A percentile compares a stretch with the other conserved stretches of the same genome.
Conservation (phyloP, 2,797 vertebrate genomes). For the Falco rusticolus region DNA sequence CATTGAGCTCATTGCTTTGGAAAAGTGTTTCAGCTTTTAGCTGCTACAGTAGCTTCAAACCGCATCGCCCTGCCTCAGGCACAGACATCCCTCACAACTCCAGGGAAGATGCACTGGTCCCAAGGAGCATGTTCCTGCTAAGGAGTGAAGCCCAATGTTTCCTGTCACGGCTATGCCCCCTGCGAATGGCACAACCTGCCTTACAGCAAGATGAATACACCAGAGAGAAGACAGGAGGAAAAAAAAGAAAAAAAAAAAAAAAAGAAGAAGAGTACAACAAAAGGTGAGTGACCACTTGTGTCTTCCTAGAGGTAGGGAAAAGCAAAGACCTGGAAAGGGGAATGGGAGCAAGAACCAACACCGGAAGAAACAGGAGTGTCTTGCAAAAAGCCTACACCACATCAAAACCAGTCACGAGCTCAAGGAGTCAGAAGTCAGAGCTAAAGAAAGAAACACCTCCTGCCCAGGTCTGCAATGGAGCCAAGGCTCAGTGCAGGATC, state of each 20-base stretch:
- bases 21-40: not conserved
- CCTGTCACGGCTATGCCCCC: rapidly evolving
- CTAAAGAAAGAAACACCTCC: not conserved
- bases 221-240: not conserved
- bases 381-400: rapidly evolving
- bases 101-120: not conserved
- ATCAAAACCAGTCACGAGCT: rapidly evolving
- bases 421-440: not conserved
- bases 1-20: not conserved
- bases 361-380: rapidly evolving
- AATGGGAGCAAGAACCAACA: rapidly evolving
- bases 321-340: not conserved
- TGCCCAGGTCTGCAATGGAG: not conserved
- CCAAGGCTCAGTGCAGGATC: not conserved
- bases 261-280: not conserved
- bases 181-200: rapidly evolving
- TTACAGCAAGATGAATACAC: rapidly evolving
- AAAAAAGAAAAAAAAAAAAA: not conserved
- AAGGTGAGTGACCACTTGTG: not conserved
- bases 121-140: not conserved
- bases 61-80: not conserved
- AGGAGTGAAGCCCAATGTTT: rapidly evolving
- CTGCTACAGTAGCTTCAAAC: not conserved
- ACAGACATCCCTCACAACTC: not conserved
- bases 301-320: not conserved